Evolutionary conservation across 2,888 invertebrate genomes (phyloP).

Genomic region (Cerastis leucographa): DNA sequence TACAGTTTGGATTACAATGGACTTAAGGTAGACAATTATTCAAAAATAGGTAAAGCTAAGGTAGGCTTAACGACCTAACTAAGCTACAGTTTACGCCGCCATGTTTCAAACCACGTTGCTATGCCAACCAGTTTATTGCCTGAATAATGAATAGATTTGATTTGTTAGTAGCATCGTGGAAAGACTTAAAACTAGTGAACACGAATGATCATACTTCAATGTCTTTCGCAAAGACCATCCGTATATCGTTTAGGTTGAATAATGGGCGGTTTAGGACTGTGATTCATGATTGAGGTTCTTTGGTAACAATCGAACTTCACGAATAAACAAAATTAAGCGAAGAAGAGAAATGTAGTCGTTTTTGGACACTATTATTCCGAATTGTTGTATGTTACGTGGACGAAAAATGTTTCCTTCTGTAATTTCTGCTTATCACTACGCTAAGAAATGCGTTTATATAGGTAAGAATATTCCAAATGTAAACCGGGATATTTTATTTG

Average conservation of each 20-base stretch:
- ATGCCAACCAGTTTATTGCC: constrained; percentile 55
- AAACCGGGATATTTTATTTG: neutral
- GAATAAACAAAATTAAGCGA: neutral
- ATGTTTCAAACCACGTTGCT: constrained; percentile 53
- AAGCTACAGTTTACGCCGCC: constrained; percentile 28
- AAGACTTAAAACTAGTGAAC: constrained; percentile 19
- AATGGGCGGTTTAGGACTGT: neutral
- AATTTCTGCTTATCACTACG: neutral
- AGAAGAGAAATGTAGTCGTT: neutral
- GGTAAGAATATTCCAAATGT: neutral
- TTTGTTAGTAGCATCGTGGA: constrained; percentile 46
- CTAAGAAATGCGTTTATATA: neutral
- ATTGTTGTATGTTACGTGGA: neutral
- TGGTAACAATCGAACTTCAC: neutral
- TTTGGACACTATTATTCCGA: neutral
- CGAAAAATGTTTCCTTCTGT: neutral
- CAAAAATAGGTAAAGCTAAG: constrained; percentile 42
- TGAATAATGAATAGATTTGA: constrained; percentile 60
- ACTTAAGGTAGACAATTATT: constrained; percentile 2
- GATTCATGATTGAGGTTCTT: neutral
- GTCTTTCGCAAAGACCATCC: constrained; percentile 2
- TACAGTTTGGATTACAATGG: neutral
- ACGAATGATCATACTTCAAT: constrained; percentile 26
- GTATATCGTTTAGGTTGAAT: neutral
- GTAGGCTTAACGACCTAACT: constrained; percentile 36